Conservation (phyloP, 2,797 vertebrate species). For the Amblyraja radiata region DNA sequence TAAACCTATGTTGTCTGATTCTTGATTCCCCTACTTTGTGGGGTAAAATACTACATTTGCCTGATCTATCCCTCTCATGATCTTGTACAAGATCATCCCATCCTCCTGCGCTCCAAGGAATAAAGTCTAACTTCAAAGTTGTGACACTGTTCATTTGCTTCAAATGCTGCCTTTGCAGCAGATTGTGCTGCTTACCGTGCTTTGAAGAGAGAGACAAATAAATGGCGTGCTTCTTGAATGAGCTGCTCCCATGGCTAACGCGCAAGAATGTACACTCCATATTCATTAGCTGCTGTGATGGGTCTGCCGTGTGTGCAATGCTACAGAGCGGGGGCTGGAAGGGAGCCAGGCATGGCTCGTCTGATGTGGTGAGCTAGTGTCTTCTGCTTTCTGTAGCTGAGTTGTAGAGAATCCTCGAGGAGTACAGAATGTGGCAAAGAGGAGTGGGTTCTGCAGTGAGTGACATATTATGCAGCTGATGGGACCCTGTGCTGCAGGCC, state of each 20-base stretch:
- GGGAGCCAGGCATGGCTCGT: conserved; percentile 50
- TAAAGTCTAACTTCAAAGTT: not conserved
- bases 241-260: not conserved
- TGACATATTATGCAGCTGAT: conserved; percentile 41
- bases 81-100: too few relatives aligned
- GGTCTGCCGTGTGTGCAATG: conserved; percentile 60
- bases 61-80: too few relatives aligned
- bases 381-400: conserved; percentile 44
- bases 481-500: conserved; percentile 49
- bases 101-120: too few relatives aligned
- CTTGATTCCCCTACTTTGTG: too few relatives aligned
- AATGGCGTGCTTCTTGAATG: not conserved
- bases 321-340: conserved; percentile 62
- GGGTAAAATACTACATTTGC: too few relatives aligned
- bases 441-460: conserved; percentile 43
- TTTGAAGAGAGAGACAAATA: conserved; percentile 15
- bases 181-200: not conserved
- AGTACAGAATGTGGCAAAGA: conserved; percentile 38
- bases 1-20: too few relatives aligned
- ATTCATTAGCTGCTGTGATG: conserved; percentile 55
- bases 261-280: conserved; percentile 37
- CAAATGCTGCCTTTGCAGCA: not conserved
- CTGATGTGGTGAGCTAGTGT: conserved; percentile 49
- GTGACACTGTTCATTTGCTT: not conserved
- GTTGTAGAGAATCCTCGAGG: conserved; percentile 43